A percentile compares a stretch with the other conserved stretches of the same genome.
These are phyloP conservation scores for Scaptomyza montana DNA, from an alignment of 1,140 invertebrate species.

Conservation along the genomic window DNA sequence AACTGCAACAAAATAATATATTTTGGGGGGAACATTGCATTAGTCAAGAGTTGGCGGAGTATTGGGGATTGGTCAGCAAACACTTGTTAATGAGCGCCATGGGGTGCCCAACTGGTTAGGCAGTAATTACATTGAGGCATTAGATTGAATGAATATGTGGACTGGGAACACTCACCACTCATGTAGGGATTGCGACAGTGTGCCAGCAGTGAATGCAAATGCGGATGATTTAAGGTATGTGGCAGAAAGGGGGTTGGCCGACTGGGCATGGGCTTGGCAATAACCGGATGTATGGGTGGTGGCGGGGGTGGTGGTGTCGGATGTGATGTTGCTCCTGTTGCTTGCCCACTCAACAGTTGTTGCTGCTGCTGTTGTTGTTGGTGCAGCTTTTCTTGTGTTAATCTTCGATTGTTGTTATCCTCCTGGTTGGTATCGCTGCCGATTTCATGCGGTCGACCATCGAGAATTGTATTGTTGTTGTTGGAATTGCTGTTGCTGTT, in stretches of 20 bases:
- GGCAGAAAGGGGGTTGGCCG: conserved; percentile 85
- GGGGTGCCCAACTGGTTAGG: conserved; percentile 19
- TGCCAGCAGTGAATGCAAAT: conserved; percentile 83
- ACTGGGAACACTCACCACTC: conserved; percentile 83
- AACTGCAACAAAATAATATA: conserved; percentile 65
- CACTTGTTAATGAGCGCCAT: conserved; percentile 74
- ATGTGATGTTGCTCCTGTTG: conserved; percentile 41
- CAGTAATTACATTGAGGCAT: conserved; percentile 35
- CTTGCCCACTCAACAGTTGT: conserved; percentile 29
- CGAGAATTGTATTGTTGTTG: conserved; percentile 51
- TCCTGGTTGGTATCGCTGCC: conserved; percentile 47
- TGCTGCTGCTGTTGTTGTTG: conserved; percentile 56
- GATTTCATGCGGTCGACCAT: conserved; percentile 69
- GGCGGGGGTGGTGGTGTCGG: conserved; percentile 60
- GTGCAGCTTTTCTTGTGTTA: conserved; percentile 75
- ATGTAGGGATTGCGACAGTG: conserved; percentile 86
- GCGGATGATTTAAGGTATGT: conserved; percentile 84
- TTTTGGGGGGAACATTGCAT: conserved; percentile 47
- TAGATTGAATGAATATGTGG: conserved; percentile 1
- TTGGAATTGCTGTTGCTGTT: conserved; percentile 51
- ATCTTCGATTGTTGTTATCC: conserved; percentile 83
- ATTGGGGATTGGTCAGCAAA: conserved; percentile 27
- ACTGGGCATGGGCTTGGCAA: conserved; percentile 86
- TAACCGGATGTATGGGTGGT: conserved; percentile 71
- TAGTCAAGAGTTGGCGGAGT: conserved; percentile 20